These are phyloP conservation scores for Ichneumoninae sp. DNA, from an alignment of 2,888 invertebrate species.

Conservation along the genomic window DNA sequence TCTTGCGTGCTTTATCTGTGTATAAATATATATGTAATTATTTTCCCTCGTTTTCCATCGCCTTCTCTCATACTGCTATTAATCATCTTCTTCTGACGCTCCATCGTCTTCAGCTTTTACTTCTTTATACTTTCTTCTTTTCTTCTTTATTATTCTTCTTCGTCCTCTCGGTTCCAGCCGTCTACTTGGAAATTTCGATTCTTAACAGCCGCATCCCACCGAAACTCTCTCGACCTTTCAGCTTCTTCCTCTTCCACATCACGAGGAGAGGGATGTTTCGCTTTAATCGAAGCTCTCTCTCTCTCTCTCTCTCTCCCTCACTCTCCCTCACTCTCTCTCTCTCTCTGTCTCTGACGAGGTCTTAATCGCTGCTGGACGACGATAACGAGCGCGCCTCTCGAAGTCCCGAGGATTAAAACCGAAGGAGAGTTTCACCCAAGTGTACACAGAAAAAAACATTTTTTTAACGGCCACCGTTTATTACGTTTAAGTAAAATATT, in stretches of 20 bases:
- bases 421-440: conserved; percentile 28
- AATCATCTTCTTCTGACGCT: conserved; percentile 34
- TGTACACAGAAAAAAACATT: no score
- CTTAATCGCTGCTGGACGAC: conserved; percentile 52
- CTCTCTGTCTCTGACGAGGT: conserved; percentile 3
- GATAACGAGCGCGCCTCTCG: conserved; percentile 44
- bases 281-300: background rate
- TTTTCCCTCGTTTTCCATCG: background rate
- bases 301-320: background rate
- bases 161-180: background rate
- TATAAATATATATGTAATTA: conserved; percentile 8
- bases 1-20: conserved; percentile 39
- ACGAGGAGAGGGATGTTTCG: background rate
- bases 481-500: no score
- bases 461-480: no score
- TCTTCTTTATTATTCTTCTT: conserved; percentile 64
- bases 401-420: background rate
- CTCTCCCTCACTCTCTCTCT: background rate
- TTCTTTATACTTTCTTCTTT: conserved; percentile 47
- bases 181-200: conserved; percentile 1
- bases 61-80: background rate
- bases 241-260: background rate
- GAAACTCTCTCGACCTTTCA: conserved; percentile 4
- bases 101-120: conserved; percentile 9
- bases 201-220: background rate